phyloP scores from a whole-genome alignment of 2,888 invertebrate species.

The Agrilus cyanescens region DNA sequence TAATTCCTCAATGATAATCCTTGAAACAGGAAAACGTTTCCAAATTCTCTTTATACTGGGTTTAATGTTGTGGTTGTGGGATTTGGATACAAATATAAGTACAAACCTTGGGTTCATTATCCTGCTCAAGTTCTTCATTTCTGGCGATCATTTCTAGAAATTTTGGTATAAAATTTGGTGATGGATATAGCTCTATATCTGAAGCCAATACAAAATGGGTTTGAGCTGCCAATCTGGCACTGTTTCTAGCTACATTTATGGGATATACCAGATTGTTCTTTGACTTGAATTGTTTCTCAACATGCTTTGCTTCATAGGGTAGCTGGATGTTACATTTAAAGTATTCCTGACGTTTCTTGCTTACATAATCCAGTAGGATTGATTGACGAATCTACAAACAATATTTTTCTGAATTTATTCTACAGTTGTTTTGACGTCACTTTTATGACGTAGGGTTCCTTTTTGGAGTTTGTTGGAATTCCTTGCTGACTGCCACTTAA shows the following conservation, averaged over 20 bases:
- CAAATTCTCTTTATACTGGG: no score
- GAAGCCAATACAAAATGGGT: constrained; percentile 27
- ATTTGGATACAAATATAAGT: no score
- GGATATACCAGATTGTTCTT: constrained; percentile 23
- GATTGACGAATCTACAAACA: no score
- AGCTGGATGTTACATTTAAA: constrained; percentile 11
- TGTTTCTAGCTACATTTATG: constrained; percentile 27
- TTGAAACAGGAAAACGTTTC: no score
- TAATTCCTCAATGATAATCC: no score
- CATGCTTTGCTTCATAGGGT: constrained; percentile 9
- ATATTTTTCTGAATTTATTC: no score
- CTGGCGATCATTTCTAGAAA: constrained; percentile 20
- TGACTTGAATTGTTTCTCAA: constrained; percentile 20
- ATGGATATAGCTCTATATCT: constrained; percentile 27
- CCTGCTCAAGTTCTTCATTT: constrained; percentile 13
- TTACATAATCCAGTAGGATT: no score
- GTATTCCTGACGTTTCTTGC: constrained; percentile 17
- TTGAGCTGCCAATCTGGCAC: constrained; percentile 23
- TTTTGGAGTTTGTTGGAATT: no score
- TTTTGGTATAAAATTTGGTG: constrained; percentile 20
- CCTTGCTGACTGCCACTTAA: no score
- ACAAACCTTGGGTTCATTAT: constrained; percentile 2
- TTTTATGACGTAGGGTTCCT: no score
- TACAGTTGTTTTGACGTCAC: no score
- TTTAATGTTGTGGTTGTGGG: no score